Percentiles rank a stretch among this genome's conserved stretches.
These are phyloP conservation scores for Rotaria sp. DNA, from an alignment of 2,888 invertebrate genomes.

Conservation along the genomic window DNA sequence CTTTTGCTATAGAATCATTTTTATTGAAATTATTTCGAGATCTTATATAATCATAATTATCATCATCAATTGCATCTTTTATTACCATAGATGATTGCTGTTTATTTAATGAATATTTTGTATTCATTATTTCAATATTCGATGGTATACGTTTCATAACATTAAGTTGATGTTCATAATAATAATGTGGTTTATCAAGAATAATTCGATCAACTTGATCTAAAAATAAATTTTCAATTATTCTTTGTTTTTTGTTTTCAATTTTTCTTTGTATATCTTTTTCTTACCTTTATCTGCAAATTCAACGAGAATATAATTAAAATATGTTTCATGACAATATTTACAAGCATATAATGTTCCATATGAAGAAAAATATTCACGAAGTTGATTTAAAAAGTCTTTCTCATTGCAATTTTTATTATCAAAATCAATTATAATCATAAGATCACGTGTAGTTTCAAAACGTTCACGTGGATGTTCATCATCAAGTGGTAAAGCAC, in stretches of 20 bases:
- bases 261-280: too few species aligned
- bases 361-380: not conserved
- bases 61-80: conserved; percentile 7
- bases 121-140: conserved; percentile 10
- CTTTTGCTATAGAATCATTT: not conserved
- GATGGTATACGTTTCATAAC: not conserved
- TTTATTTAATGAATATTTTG: not conserved
- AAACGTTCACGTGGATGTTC: conserved; percentile 17
- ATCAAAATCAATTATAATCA: not conserved
- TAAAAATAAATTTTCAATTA: not conserved
- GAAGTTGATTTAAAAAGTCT: not conserved
- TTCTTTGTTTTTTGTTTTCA: too few species aligned
- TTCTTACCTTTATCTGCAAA: not conserved
- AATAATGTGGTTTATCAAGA: conserved; percentile 26
- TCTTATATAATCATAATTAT: not conserved
- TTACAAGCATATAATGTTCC: not conserved
- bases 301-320: not conserved
- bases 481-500: not conserved
- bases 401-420: not conserved
- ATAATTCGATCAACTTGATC: not conserved
- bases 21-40: not conserved
- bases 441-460: conserved; percentile 7
- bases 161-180: not conserved
- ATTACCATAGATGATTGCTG: too few species aligned
- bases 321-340: not conserved